phyloP scores from a whole-genome alignment of 1,140 invertebrate genomes.

The Aphelinus atriplicis region DNA sequence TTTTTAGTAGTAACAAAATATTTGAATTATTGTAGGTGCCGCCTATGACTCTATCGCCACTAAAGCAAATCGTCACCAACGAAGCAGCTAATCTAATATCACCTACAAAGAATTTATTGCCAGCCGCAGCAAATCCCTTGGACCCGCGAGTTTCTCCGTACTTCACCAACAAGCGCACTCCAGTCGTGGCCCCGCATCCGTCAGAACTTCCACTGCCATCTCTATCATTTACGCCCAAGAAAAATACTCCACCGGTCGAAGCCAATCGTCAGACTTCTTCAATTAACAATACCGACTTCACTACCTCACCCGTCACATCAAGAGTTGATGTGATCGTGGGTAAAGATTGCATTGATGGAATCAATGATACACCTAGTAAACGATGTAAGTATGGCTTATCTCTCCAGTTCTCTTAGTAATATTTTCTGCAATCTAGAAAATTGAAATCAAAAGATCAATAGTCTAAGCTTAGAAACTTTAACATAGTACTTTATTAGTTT shows the following conservation, averaged over 20 bases:
- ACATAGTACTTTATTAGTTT: not conserved
- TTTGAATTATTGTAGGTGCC: constrained; percentile 50
- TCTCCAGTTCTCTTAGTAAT: not conserved
- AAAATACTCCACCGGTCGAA: constrained; percentile 36
- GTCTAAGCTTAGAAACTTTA: too few species aligned
- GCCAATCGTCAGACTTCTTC: not conserved
- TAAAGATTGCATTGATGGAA: constrained; percentile 48
- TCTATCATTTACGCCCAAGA: constrained; percentile 57
- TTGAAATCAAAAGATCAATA: not conserved
- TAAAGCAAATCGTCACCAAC: constrained; percentile 51
- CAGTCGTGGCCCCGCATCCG: constrained; percentile 61
- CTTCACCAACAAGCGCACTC: constrained; percentile 49
- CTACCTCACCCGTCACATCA: constrained; percentile 32
- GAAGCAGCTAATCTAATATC: constrained; percentile 56
- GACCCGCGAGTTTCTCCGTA: constrained; percentile 60
- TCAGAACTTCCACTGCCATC: constrained; percentile 62
- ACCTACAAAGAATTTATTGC: constrained; percentile 58
- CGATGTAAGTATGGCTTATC: constrained; percentile 46
- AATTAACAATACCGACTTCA: constrained; percentile 30
- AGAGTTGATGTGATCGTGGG: constrained; percentile 39
- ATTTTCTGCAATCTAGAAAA: not conserved
- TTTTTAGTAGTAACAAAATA: not conserved
- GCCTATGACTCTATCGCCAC: constrained; percentile 54
- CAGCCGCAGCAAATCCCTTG: constrained; percentile 61
- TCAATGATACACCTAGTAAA: constrained; percentile 53